Evolutionary conservation across 2,888 invertebrate species (phyloP), one percentile per base, ranked within the genome.

Genomic region (Athripsodes cinereus): DNA sequence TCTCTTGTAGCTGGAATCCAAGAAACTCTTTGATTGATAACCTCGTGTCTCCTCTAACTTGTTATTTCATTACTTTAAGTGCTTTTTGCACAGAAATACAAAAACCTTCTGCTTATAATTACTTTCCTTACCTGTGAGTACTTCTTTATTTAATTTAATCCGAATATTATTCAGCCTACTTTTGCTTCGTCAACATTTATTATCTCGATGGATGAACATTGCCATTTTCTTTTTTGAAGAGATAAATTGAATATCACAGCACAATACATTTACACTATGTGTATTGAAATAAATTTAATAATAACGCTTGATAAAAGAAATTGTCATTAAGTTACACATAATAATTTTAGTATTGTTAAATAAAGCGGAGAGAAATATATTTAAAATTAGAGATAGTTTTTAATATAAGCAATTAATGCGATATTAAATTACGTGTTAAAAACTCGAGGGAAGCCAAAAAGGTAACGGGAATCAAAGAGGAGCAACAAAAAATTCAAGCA

Each of bases 101-200:
- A 40, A 40, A 40, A 40, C 40, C 40, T 40, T 3, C 8, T 40
- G 40, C 16, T 40, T 40, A 40, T 40, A 40, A 40, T 40, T 40
- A 40, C 40, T 40, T 40, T 8, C n/a, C 16, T 8, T 16, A 40
- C 40, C 40, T 40, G 40, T 13, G 40, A 13, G 16, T 40, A 40
- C 40, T 40, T 40, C 16, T 40, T 40, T 40, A 40, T 40, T 40
- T 40, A 40, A 40, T 40, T 40, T 40, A 40, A 40, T 40, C 40
- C 40, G 16, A 40, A 40, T 40, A 40, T 40, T 40, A 40, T 40
- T 40, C 40, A 26, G 26, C 26, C 26, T 26, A 26, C 26, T 26
- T 26, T 10, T 26, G 10, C 26, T 26, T 6, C 40, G 16, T 40
- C 40, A 40, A 40, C 13, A 40, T 40, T 40, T 40, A 40, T 40